Conservation (phyloP, 2,888 invertebrate species). For the Kryphioiulus occultus region DNA sequence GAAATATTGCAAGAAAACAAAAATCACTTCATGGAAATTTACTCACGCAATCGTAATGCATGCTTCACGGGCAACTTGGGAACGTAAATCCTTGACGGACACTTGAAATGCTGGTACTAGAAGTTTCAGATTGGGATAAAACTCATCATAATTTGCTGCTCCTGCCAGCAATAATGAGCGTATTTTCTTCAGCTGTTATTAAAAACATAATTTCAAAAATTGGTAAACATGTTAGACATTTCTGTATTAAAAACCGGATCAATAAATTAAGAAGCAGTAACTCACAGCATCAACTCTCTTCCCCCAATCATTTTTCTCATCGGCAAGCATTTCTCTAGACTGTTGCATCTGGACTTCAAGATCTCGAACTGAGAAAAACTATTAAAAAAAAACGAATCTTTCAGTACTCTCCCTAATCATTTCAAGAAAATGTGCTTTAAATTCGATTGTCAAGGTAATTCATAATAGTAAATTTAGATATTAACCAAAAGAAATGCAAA, state of each 20-base stretch:
- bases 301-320: conserved; percentile 90
- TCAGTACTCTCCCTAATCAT: not conserved
- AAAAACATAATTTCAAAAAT: not conserved
- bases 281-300: conserved; percentile 88
- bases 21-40: not conserved
- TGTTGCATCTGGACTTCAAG: conserved; percentile 81
- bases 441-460: not conserved
- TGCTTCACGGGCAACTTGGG: conserved; percentile 94
- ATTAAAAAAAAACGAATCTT: conserved; percentile 49
- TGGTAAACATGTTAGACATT: not conserved
- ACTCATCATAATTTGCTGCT: conserved; percentile 76
- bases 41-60: conserved; percentile 88
- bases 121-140: conserved; percentile 77
- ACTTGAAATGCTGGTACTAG: conserved; percentile 82
- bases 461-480: not conserved
- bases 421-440: not conserved
- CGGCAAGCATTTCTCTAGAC: conserved; percentile 77
- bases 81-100: conserved; percentile 86
- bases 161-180: conserved; percentile 84
- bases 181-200: conserved; percentile 79
- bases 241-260: too few relatives aligned
- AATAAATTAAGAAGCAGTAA: conserved; percentile 54
- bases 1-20: not conserved
- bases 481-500: conserved; percentile 54
- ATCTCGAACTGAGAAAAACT: conserved; percentile 82